Percentiles rank a stretch among this genome's conserved stretches.
These are phyloP conservation scores for Lithobius niger DNA, from an alignment of 1,140 invertebrate species.

Conservation along the genomic window DNA sequence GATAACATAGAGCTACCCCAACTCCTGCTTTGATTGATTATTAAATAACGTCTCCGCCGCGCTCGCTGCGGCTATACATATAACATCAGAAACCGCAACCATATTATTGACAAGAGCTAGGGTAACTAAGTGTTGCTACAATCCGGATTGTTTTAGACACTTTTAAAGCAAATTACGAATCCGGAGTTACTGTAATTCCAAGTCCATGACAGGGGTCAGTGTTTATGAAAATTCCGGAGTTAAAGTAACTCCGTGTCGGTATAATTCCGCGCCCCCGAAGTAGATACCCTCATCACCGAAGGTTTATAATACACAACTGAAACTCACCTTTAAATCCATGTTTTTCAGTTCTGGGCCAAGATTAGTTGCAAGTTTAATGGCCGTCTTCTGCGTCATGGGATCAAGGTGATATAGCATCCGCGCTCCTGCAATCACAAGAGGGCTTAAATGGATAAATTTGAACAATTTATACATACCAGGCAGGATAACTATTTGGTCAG, in stretches of 20 bases:
- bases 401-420: conserved; percentile 54
- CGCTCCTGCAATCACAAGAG: conserved; percentile 32
- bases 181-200: background rate
- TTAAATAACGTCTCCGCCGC: too few relatives aligned
- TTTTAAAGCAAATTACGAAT: background rate
- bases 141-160: too few relatives aligned
- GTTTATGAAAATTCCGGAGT: background rate
- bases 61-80: too few relatives aligned
- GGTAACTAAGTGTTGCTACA: conserved; percentile 12
- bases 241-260: background rate
- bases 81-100: too few relatives aligned
- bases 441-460: conserved; percentile 6
- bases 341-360: conserved; percentile 36
- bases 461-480: conserved; percentile 12
- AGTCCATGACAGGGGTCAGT: background rate
- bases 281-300: conserved; percentile 18
- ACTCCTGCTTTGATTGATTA: too few relatives aligned
- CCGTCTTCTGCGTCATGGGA: conserved; percentile 41
- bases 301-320: conserved; percentile 12
- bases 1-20: too few relatives aligned
- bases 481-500: conserved; percentile 3
- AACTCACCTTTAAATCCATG: conserved; percentile 31
- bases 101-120: too few relatives aligned
- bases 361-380: conserved; percentile 45
- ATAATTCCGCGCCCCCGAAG: too few relatives aligned